A percentile compares a stretch with the other conserved stretches of the same genome.
Conservation (phyloP, 2,113 vertebrate genomes). For the Labrus mixtus region DNA sequence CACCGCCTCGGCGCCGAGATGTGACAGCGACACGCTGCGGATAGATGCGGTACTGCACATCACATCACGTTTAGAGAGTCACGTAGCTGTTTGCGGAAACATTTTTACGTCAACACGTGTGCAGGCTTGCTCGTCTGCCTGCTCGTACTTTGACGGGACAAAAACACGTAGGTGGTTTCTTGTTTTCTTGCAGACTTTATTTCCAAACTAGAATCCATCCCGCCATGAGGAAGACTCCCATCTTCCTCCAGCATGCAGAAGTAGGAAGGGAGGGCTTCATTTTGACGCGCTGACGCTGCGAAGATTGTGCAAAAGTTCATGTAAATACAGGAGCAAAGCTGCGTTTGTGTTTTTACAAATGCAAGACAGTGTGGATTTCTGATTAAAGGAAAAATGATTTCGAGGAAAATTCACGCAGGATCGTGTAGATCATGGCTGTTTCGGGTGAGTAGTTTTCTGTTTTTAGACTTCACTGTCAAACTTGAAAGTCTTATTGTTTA, state of each 20-base stretch:
- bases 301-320: conserved; percentile 4
- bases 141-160: background rate
- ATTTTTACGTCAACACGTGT: conserved; percentile 69
- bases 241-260: background rate
- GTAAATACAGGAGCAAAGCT: background rate
- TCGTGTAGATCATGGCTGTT: conserved; percentile 61
- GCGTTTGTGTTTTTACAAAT: background rate
- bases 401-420: conserved; percentile 60
- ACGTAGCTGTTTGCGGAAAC: conserved; percentile 71
- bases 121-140: conserved; percentile 34
- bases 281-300: conserved; percentile 9
- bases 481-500: background rate
- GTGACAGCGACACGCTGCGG: conserved; percentile 18
- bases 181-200: background rate
- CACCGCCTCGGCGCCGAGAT: background rate
- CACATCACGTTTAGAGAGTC: background rate
- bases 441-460: conserved; percentile 63
- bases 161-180: background rate
- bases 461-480: background rate
- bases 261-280: conserved; percentile 30
- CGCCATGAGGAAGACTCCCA: conserved; percentile 42
- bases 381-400: conserved; percentile 67
- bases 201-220: background rate
- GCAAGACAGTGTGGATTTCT: background rate
- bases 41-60: background rate